Conservation (phyloP, 2,113 vertebrate genomes). For the Menura novaehollandiae region DNA sequence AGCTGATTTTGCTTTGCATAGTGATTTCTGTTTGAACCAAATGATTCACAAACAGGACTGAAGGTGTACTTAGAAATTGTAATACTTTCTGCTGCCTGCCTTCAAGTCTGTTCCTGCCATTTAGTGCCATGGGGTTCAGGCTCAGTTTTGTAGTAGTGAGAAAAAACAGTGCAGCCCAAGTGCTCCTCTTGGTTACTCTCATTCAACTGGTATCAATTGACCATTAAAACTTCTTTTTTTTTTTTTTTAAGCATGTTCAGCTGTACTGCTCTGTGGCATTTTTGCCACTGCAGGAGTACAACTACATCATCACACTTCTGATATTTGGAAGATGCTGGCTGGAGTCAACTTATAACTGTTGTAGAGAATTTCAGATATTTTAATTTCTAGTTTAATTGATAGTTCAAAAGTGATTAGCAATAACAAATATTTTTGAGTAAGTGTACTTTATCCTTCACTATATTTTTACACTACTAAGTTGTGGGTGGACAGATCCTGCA, state of each 20-base stretch:
- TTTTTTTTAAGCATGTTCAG: neutral
- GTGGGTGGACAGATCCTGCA: neutral
- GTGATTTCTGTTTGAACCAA: neutral
- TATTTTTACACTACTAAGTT: neutral
- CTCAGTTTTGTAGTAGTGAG: neutral
- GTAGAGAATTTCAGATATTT: neutral
- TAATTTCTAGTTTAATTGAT: neutral
- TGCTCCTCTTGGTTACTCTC: accelerated
- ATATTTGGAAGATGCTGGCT: neutral
- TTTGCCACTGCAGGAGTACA: neutral
- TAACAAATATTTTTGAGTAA: neutral
- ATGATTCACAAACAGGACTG: neutral
- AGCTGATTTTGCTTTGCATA: neutral
- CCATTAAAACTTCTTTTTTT: neutral
- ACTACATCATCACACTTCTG: neutral
- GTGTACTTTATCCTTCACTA: neutral
- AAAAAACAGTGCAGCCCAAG: neutral
- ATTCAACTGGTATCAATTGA: neutral
- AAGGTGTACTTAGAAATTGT: neutral
- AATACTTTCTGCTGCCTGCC: neutral
- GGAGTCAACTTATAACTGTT: neutral
- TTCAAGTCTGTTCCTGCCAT: neutral
- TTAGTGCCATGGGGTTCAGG: neutral
- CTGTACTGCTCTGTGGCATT: neutral
- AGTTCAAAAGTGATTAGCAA: neutral